Evolutionary conservation across 2,113 vertebrate genomes (phyloP).

Genomic region (Paradoxurus hermaphroditus): DNA sequence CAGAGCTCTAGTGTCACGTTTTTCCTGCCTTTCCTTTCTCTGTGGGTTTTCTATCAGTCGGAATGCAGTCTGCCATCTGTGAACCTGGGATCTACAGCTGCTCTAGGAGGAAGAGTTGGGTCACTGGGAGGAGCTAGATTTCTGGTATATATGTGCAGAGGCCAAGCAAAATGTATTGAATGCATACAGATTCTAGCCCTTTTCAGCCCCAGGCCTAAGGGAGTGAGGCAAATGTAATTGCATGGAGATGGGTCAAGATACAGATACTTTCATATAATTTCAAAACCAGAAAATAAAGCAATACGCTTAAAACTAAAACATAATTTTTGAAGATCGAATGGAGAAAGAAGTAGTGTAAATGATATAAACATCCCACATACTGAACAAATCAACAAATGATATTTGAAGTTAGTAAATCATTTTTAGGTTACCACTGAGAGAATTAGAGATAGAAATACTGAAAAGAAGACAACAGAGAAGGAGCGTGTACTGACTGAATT

Average conservation of each 20-base stretch:
- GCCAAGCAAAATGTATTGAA: not conserved
- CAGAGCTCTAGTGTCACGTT: not conserved
- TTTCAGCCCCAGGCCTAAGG: not conserved
- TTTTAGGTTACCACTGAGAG: not conserved
- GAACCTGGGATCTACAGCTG: not conserved
- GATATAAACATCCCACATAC: not conserved
- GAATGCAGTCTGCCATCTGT: not conserved
- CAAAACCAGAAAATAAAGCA: not conserved
- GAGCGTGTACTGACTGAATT: not conserved
- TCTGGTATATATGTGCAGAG: not conserved
- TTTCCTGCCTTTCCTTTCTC: not conserved
- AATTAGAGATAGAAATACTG: not conserved
- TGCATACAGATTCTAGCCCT: not conserved
- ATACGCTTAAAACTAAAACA: not conserved
- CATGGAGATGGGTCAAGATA: not conserved
- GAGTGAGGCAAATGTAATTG: not conserved
- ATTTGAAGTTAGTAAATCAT: not conserved
- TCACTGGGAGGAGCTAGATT: not conserved
- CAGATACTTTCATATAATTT: not conserved
- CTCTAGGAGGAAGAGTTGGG: not conserved
- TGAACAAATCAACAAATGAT: not conserved
- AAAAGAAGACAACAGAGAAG: not conserved
- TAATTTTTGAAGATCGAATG: not conserved
- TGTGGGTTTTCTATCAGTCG: not conserved
- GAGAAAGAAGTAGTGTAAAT: not conserved